These are phyloP conservation scores for Sitobion miscanthi DNA, from an alignment of 1,140 invertebrate genomes.

Conservation along the genomic window DNA sequence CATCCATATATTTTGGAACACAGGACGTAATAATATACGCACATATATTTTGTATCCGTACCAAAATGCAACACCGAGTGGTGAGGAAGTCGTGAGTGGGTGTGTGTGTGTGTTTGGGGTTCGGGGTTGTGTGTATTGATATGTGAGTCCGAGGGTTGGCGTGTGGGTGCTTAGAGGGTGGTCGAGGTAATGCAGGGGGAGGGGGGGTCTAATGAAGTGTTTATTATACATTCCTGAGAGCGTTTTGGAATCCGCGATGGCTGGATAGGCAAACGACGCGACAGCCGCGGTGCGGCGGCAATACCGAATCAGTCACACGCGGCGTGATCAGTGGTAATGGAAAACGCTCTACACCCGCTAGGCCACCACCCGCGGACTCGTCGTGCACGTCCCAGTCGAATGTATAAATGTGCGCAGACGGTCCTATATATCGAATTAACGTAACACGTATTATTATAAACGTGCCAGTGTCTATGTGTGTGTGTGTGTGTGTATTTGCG, in stretches of 20 bases:
- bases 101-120: not conserved
- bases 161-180: not conserved
- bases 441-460: not conserved
- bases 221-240: conserved; percentile 24
- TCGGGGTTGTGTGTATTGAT: too few species aligned
- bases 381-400: not conserved
- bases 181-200: not conserved
- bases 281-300: not conserved
- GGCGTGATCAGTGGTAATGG: not conserved
- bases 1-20: too few species aligned
- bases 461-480: not conserved
- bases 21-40: not conserved
- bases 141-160: too few species aligned
- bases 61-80: not conserved
- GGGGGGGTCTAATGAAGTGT: not conserved
- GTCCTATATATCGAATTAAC: not conserved
- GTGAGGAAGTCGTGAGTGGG: not conserved
- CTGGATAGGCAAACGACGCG: not conserved
- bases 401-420: not conserved
- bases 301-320: not conserved
- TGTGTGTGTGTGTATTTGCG: not conserved
- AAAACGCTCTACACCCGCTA: not conserved
- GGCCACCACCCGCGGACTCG: not conserved
- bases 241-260: not conserved
- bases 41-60: not conserved